These are phyloP conservation scores for Ricordea florida DNA, from an alignment of 92 coral and sea anemone genomes.

Conservation along the genomic window DNA sequence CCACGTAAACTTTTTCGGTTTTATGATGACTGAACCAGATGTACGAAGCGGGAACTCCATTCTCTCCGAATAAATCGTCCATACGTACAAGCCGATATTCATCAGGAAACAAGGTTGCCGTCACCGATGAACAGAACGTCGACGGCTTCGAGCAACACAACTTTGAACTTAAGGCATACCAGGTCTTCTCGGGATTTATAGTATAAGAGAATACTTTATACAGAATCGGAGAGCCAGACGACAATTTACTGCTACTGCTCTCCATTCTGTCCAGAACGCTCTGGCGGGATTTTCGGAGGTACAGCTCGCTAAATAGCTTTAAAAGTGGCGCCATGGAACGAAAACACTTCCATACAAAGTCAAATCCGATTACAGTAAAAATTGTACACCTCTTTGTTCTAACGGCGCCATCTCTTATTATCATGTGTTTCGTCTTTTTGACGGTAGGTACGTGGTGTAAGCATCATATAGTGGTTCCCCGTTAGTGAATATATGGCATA, in stretches of 20 bases:
- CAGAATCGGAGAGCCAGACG: not conserved
- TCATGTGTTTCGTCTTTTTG: too few species aligned
- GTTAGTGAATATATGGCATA: too few species aligned
- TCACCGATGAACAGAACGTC: not conserved
- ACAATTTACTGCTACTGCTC: not conserved
- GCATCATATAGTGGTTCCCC: too few species aligned
- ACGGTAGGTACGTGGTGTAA: too few species aligned
- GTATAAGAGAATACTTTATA: not conserved
- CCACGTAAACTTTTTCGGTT: constrained; percentile 10
- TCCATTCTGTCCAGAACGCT: too few species aligned
- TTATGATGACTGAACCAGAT: constrained; percentile 8
- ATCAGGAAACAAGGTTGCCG: not conserved
- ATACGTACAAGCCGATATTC: not conserved
- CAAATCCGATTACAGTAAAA: too few species aligned
- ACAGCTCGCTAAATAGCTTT: too few species aligned
- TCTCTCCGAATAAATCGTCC: not conserved
- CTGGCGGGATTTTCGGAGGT: too few species aligned
- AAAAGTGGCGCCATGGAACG: too few species aligned
- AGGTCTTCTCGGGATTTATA: not conserved
- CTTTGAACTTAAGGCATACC: constrained; percentile 9
- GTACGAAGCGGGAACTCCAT: constrained; percentile 17
- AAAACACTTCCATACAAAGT: too few species aligned
- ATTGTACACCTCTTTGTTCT: too few species aligned
- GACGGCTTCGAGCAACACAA: constrained; percentile 11
- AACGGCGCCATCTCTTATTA: too few species aligned